Base-by-base conservation (phyloP, 2,888 invertebrate genomes). In the Melanchra persicariae region DNA sequence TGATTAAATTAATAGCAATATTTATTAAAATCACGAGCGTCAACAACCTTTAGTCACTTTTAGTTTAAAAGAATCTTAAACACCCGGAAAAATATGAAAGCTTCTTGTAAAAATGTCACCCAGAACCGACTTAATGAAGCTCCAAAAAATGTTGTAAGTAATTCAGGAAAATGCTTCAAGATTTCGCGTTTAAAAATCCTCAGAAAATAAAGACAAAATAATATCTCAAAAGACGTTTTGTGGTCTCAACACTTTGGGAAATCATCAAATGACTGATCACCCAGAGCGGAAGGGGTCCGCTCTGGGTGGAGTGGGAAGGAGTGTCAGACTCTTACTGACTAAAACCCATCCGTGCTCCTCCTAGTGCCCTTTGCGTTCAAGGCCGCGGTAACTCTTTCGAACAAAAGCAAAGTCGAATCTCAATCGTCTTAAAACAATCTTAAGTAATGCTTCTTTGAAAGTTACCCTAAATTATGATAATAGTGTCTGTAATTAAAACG, bases 381-480 rank as follows among this genome's bases (percentile, higher is more conserved):
- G n/a, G n/a, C n/a, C n/a, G n/a, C n/a, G n/a, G n/a, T n/a, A n/a
- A n/a, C n/a, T n/a, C n/a, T n/a, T n/a, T n/a, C n/a, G n/a, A n/a
- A n/a, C n/a, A n/a, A n/a, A n/a, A n/a, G n/a, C n/a, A n/a, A 34
- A 30, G 24, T 26, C 24, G 34, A 54, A 12, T 45, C n/a, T 6
- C 9, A 60, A 34, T 40, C 24, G 6, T 52, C 51, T 76, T 54
- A 61, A 57, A 59, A 55, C n/a, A 22, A 43, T 62, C 37, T 81
- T 30, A 24, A 45, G 67, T 65, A 67, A 74, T 55, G n/a, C 52
- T 54, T 57, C 71, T 79, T 73, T 57, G 47, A 74, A 83, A 73
- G 52, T 59, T 59, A 59, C 63, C 45, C 19, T 34, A 82, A 77
- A 61, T 74, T 85, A 64, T 71, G 61, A 71, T 69, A 78, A 77